phyloP scores from a whole-genome alignment of 2,888 invertebrate genomes.

The Bellardia bayeri region DNA sequence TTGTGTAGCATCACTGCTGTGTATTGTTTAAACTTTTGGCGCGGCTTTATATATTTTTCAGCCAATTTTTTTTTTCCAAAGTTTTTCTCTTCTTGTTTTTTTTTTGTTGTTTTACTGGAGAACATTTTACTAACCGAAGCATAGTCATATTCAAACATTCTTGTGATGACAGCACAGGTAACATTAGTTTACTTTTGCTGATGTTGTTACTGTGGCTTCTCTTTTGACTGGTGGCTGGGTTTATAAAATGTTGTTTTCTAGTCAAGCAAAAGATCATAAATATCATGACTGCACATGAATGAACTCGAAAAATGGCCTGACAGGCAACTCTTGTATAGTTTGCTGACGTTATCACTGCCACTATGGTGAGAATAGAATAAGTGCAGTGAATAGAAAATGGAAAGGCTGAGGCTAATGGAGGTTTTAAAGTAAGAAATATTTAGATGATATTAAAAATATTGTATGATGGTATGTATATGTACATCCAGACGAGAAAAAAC shows the following conservation, averaged over 20 bases:
- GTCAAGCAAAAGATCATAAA: constrained; percentile 37
- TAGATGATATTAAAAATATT: too few relatives aligned
- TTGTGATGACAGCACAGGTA: constrained; percentile 20
- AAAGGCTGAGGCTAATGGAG: background rate
- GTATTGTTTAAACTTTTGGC: background rate
- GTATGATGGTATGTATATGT: too few relatives aligned
- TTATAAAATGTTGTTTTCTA: constrained; percentile 10
- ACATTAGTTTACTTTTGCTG: background rate
- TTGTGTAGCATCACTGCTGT: background rate
- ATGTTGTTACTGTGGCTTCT: background rate
- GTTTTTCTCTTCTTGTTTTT: background rate
- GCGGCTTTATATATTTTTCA: background rate
- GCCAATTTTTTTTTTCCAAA: background rate
- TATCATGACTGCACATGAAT: constrained; percentile 30
- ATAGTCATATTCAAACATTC: constrained; percentile 20
- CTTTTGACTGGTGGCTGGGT: background rate
- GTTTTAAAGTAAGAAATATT: background rate
- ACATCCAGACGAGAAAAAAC: too few relatives aligned
- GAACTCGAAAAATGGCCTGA: constrained; percentile 31
- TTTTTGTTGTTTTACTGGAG: background rate
- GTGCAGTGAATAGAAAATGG: background rate
- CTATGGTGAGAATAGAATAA: background rate
- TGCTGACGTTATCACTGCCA: too few relatives aligned
- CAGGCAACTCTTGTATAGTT: background rate
- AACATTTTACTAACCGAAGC: constrained; percentile 2